Conservation (phyloP, 2,888 invertebrate genomes). For the Dicranocentrus wangi region DNA sequence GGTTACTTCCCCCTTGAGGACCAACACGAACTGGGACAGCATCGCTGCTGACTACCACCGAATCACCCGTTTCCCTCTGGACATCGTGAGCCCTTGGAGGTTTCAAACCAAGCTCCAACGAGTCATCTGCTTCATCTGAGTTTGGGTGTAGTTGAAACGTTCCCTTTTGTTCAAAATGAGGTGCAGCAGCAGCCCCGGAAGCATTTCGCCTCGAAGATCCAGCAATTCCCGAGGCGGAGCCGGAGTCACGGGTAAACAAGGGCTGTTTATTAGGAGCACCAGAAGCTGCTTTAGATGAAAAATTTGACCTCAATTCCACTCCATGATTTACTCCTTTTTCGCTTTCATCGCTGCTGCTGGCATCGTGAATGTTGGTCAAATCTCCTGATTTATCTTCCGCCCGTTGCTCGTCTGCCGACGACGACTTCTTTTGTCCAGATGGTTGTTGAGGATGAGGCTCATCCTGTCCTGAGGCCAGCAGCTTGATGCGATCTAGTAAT, state of each 20-base stretch:
- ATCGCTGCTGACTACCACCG: slow-evolving; percentile 1
- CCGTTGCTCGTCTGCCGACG: background rate
- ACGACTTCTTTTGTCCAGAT: background rate
- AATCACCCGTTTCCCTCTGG: slow-evolving; percentile 3
- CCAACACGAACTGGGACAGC: slow-evolving; percentile 29
- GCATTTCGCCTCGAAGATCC: background rate
- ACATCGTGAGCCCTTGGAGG: background rate
- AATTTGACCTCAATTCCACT: slow-evolving; percentile 40
- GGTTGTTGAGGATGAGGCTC: background rate
- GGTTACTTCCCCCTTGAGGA: background rate
- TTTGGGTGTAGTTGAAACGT: slow-evolving; percentile 31
- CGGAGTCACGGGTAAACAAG: slow-evolving; percentile 25
- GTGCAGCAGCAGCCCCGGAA: slow-evolving; percentile 19
- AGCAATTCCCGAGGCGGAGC: background rate
- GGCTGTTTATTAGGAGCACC: slow-evolving; percentile 13
- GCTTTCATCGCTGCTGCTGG: slow-evolving; percentile 17
- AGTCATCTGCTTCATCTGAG: slow-evolving; percentile 31
- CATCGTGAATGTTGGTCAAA: slow-evolving; percentile 16
- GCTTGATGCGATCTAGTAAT: slow-evolving; percentile 42
- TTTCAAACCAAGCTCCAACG: background rate
- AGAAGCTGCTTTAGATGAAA: slow-evolving; percentile 20
- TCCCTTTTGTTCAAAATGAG: slow-evolving; percentile 13
- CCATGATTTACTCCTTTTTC: slow-evolving; percentile 13
- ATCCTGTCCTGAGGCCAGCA: background rate
- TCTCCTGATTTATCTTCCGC: background rate